Percentiles rank a stretch among this genome's conserved stretches.
phyloP scores from a whole-genome alignment of 2,113 vertebrate genomes.

The Symphodus melops region DNA sequence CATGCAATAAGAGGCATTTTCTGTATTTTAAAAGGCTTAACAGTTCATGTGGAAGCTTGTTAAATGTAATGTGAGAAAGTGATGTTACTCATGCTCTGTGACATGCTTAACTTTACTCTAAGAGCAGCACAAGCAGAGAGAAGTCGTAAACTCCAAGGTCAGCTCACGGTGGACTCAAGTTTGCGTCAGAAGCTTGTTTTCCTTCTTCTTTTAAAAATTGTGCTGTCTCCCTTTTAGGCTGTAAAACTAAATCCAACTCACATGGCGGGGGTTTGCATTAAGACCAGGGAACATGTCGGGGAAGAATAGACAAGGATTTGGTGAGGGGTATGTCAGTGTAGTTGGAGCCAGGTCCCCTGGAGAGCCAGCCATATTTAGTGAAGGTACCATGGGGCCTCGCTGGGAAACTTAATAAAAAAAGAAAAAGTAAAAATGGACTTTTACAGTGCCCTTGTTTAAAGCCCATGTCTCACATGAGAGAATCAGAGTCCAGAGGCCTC shows the following conservation, averaged over 20 bases:
- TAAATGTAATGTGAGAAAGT: too few relatives aligned
- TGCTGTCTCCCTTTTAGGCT: background rate
- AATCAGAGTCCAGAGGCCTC: slow-evolving; percentile 42
- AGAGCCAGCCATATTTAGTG: slow-evolving; percentile 73
- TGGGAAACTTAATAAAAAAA: slow-evolving; percentile 69
- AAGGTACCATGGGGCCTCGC: slow-evolving; percentile 56
- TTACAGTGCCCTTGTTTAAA: slow-evolving; percentile 46
- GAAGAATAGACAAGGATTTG: slow-evolving; percentile 24
- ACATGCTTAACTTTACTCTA: background rate
- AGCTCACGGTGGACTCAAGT: background rate
- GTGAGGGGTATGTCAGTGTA: slow-evolving; percentile 28
- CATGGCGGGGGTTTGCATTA: background rate
- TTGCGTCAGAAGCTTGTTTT: background rate
- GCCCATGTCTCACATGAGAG: slow-evolving; percentile 61
- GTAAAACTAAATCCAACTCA: background rate
- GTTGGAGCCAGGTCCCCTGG: slow-evolving; percentile 51
- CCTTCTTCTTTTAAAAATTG: background rate
- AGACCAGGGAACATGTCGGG: background rate
- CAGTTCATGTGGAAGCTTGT: too few relatives aligned
- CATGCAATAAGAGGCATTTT: too few relatives aligned
- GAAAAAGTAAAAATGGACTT: slow-evolving; percentile 58
- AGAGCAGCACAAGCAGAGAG: too few relatives aligned
- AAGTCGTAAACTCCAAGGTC: too few relatives aligned
- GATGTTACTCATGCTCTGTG: background rate
- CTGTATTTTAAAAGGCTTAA: too few relatives aligned